A percentile compares a stretch with the other conserved stretches of the same genome.
Evolutionary conservation across 2,888 invertebrate species (phyloP).

Genomic region (Sturmia bella): DNA sequence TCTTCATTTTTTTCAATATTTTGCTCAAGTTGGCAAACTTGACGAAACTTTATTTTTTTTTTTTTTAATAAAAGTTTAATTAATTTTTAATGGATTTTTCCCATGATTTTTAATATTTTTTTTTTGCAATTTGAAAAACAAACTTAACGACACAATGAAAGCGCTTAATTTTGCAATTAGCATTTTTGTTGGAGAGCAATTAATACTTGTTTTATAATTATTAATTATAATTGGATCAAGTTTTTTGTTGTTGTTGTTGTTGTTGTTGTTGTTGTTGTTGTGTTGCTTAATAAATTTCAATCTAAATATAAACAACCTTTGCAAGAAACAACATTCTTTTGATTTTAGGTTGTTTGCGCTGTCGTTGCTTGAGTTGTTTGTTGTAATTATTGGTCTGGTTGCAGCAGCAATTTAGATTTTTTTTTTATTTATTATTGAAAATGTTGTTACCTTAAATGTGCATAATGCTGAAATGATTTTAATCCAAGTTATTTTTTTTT

Average conservation of each 20-base stretch:
- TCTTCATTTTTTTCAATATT: no score
- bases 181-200: neutral
- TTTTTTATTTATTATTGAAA: neutral
- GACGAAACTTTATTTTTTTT: no score
- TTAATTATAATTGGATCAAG: conserved; percentile 28
- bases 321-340: conserved; percentile 60
- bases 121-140: no score
- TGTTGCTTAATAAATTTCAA: conserved; percentile 15
- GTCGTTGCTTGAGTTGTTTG: conserved; percentile 18
- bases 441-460: conserved; percentile 37
- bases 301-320: conserved; percentile 58
- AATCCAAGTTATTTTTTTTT: conserved; percentile 25
- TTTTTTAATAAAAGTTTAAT: no score
- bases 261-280: conserved; percentile 4
- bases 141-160: no score
- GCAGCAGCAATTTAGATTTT: neutral
- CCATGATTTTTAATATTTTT: no score
- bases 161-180: no score
- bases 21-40: no score
- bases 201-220: conserved; percentile 5
- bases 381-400: conserved; percentile 53
- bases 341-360: conserved; percentile 22
- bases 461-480: conserved; percentile 37
- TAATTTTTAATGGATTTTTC: no score
- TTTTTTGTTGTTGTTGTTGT: conserved; percentile 5